phyloP scores from a whole-genome alignment of 1,140 invertebrate genomes.

The Zaprionus capensis region DNA sequence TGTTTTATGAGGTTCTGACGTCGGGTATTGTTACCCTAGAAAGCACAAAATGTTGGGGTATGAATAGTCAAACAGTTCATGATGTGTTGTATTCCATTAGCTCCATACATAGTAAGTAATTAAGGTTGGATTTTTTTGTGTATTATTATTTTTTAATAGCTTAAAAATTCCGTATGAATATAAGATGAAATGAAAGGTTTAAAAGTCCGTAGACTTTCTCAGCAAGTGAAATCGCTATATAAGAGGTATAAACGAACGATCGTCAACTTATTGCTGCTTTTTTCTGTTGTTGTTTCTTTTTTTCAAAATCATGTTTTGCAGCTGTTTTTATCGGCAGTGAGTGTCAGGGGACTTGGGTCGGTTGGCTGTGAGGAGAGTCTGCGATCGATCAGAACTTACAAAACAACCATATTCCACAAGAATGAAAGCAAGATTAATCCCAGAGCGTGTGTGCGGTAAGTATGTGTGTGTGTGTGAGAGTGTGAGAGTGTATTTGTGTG shows the following conservation, averaged over 20 bases:
- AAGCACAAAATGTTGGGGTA: neutral
- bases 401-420: conserved; percentile 76
- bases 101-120: no score
- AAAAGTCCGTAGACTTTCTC: neutral
- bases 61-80: neutral
- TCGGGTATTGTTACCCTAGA: neutral
- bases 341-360: conserved; percentile 29
- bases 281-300: neutral
- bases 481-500: neutral
- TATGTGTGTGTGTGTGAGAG: neutral
- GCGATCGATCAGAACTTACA: conserved; percentile 60
- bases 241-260: neutral
- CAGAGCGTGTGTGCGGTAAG: conserved; percentile 20
- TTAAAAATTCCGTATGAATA: neutral
- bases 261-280: neutral
- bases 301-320: conserved; percentile 3
- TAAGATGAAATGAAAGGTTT: neutral
- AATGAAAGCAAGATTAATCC: conserved; percentile 52
- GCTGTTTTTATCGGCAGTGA: conserved; percentile 3
- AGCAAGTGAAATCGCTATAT: neutral
- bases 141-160: no score
- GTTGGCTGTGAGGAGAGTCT: neutral
- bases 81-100: no score
- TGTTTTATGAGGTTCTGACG: neutral
- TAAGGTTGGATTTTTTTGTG: no score